Evolutionary conservation across 1,140 invertebrate species (phyloP).

Genomic region (Xylocopa sonorina): DNA sequence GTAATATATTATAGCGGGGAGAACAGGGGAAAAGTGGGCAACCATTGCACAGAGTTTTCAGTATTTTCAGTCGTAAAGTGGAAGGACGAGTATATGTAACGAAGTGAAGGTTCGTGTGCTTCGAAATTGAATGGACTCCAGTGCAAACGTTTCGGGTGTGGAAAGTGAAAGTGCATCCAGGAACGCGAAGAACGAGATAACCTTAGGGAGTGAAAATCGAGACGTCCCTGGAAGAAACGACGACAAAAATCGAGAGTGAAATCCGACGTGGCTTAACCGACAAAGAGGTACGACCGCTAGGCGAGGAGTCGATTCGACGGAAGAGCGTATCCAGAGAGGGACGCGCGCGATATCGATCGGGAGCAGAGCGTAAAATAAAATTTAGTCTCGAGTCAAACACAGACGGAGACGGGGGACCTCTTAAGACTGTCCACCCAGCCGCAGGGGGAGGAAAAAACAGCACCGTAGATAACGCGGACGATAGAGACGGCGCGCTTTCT

Average conservation of each 20-base stretch:
- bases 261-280: neutral
- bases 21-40: no score
- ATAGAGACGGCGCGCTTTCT: neutral
- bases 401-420: neutral
- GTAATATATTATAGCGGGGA: no score
- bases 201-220: neutral
- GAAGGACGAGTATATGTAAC: neutral
- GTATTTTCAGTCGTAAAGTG: neutral
- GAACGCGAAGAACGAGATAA: neutral
- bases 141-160: neutral
- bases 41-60: neutral
- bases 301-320: no score
- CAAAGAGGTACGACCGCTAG: neutral
- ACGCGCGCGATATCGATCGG: neutral
- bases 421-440: no score
- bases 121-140: neutral
- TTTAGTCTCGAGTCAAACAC: neutral
- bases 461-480: no score
- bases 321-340: neutral
- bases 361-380: neutral
- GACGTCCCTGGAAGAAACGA: neutral
- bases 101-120: neutral
- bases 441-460: no score
- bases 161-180: conserved; percentile 9
- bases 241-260: conserved; percentile 27